Percentiles rank a stretch among this genome's conserved stretches.
These are phyloP conservation scores for Steinernema khuongi DNA, from an alignment of 1,140 invertebrate species.

Conservation along the genomic window DNA sequence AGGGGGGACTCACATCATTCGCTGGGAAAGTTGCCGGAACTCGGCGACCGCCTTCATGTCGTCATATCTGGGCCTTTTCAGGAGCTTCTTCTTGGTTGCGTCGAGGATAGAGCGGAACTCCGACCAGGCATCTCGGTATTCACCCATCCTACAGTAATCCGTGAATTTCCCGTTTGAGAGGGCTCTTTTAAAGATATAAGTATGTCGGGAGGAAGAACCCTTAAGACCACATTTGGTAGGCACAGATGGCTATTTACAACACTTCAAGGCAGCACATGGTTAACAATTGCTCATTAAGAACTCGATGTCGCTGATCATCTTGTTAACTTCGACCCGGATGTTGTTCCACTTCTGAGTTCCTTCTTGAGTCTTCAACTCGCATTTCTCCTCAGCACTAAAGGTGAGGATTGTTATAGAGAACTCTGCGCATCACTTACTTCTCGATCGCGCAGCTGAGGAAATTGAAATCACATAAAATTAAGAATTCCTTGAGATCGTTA, in stretches of 20 bases:
- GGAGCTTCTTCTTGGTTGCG: constrained; percentile 26
- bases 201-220: constrained; percentile 8
- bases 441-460: constrained; percentile 37
- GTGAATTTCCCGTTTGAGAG: constrained; percentile 13
- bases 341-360: constrained; percentile 21
- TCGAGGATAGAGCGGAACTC: constrained; percentile 25
- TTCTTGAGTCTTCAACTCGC: constrained; percentile 19
- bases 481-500: constrained; percentile 39
- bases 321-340: constrained; percentile 24
- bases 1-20: constrained; percentile 25
- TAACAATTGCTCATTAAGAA: not conserved
- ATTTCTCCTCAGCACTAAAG: constrained; percentile 34
- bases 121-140: constrained; percentile 27
- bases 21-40: constrained; percentile 15
- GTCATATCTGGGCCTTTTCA: constrained; percentile 32
- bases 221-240: not conserved
- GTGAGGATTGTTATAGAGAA: not conserved
- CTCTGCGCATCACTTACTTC: constrained; percentile 7
- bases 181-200: no score
- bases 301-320: constrained; percentile 20
- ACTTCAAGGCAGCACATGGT: not conserved
- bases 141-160: constrained; percentile 10
- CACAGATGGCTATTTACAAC: not conserved
- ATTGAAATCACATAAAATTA: constrained; percentile 43
- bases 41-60: constrained; percentile 26